Base-by-base conservation (phyloP, 2,797 vertebrate genomes). In the Melanotaenia pygmaea region DNA sequence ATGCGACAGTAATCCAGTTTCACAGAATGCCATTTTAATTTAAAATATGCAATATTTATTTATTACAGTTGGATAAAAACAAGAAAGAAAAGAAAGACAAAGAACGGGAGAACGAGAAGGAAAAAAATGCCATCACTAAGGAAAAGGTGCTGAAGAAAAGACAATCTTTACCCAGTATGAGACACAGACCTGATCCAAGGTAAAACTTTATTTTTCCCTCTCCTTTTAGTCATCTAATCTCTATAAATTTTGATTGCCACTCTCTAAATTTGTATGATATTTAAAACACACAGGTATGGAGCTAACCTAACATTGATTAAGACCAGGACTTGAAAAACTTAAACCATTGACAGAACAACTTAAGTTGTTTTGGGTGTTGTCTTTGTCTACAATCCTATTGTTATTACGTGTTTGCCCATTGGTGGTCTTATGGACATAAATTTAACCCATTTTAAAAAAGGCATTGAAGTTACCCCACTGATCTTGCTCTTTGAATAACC, bases 61-160 rank as follows among this genome's bases (percentile, higher is more conserved):
- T 73, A 38, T 5, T 1, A 14, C 86, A 95, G 94, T 88, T 94
- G 81, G 93, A 94, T 67, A 94, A 97, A 91, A 96, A 94, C 87
- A 98, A 96, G 88, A 98, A 98, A 81, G 97, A 98, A 86, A 99
- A 99, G 93, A 97, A 95, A 76, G 97, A 99, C 90, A 99, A 99
- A 80, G 97, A 99, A 53, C 88, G 97, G 67, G 97, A 99, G 88
- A 99, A 99, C 0, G 96, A 97, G 83, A 98, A 97, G 85, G 98
- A 99, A 88, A 98, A 96, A 87, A 97, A 88, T 0, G 95, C 96
- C 67, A 93, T 99, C 69, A 93, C 92, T 64, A 96, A 96, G 1
- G 96, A 98, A 72, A 97, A 95, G 76, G 94, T 94, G 80, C 88
- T 97, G 59, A 97, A 96, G 91, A 98, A 98, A 91, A 94, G 97